phyloP scores from a whole-genome alignment of 1,140 invertebrate genomes.

The Drosophila funebris region DNA sequence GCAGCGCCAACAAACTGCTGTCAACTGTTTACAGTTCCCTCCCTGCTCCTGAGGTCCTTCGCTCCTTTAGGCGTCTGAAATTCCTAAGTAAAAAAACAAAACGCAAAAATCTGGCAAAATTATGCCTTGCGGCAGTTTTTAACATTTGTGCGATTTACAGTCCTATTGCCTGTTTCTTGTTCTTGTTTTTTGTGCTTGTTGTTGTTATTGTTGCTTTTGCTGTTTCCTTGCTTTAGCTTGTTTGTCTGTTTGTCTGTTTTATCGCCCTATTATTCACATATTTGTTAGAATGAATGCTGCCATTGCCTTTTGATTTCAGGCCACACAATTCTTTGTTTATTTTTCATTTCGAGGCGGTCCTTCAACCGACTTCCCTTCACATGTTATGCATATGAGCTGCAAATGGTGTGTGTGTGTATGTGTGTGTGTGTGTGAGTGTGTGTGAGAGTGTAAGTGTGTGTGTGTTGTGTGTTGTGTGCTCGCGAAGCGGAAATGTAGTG shows the following conservation, averaged over 20 bases:
- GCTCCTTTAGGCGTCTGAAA: neutral
- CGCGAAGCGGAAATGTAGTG: conserved; percentile 74
- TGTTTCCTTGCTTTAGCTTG: conserved; percentile 19
- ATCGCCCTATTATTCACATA: conserved; percentile 76
- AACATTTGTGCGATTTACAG: conserved; percentile 45
- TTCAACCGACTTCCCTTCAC: conserved; percentile 23
- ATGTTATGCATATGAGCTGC: conserved; percentile 71
- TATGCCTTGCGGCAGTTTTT: conserved; percentile 49
- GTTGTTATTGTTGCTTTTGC: conserved; percentile 32
- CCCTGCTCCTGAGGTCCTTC: neutral
- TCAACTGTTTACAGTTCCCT: conserved; percentile 35
- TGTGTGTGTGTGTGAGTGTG: conserved; percentile 14
- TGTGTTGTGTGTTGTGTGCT: conserved; percentile 30
- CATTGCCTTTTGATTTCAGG: conserved; percentile 50
- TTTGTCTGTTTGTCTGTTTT: conserved; percentile 39
- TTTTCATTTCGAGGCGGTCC: conserved; percentile 64
- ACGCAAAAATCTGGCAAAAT: conserved; percentile 42
- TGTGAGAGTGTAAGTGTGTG: neutral
- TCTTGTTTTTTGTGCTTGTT: neutral
- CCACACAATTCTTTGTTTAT: conserved; percentile 66
- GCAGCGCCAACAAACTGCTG: conserved; percentile 25
- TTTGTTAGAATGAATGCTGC: conserved; percentile 66
- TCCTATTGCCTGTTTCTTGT: conserved; percentile 22
- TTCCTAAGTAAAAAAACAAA: conserved; percentile 14
- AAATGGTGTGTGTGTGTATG: conserved; percentile 22